Conservation (phyloP, 2,797 vertebrate genomes). For the Sitta carolinensis region DNA sequence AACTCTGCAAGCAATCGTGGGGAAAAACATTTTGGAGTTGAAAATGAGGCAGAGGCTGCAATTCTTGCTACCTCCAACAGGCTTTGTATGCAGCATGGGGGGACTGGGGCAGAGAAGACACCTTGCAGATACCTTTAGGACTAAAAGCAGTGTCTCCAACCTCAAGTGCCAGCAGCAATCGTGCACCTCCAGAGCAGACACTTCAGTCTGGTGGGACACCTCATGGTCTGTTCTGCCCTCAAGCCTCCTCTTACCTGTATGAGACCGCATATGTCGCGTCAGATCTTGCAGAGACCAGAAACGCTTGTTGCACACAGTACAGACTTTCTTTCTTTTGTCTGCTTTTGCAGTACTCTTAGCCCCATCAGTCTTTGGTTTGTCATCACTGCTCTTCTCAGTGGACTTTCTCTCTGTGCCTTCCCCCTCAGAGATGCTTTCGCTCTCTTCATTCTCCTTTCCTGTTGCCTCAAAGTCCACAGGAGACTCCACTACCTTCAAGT, state of each 20-base stretch:
- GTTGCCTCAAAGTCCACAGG: slow-evolving; percentile 64
- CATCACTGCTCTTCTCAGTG: slow-evolving; percentile 88
- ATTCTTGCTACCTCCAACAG: neutral
- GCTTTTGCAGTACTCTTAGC: slow-evolving; percentile 80
- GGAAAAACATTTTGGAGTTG: neutral
- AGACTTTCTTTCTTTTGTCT: slow-evolving; percentile 98
- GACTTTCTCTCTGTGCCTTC: slow-evolving; percentile 79
- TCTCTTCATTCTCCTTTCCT: slow-evolving; percentile 73
- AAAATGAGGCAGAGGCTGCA: neutral
- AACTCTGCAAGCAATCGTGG: neutral
- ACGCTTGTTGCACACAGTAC: slow-evolving; percentile 91
- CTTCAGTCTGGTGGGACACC: neutral
- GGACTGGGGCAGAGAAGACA: neutral
- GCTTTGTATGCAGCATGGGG: neutral
- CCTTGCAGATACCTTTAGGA: neutral
- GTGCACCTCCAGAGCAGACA: neutral
- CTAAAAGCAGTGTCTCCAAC: neutral
- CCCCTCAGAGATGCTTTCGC: slow-evolving; percentile 75
- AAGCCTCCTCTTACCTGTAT: slow-evolving; percentile 85
- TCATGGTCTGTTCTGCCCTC: neutral
- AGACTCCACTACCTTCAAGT: slow-evolving; percentile 71
- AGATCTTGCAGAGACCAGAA: slow-evolving; percentile 99
- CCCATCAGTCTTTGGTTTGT: slow-evolving; percentile 84
- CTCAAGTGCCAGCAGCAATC: neutral
- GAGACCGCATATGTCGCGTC: slow-evolving; percentile 95